Evolutionary conservation across 2,888 invertebrate genomes (phyloP), one percentile per base, ranked within the genome.

Genomic region (Sarcophaga caerulescens): DNA sequence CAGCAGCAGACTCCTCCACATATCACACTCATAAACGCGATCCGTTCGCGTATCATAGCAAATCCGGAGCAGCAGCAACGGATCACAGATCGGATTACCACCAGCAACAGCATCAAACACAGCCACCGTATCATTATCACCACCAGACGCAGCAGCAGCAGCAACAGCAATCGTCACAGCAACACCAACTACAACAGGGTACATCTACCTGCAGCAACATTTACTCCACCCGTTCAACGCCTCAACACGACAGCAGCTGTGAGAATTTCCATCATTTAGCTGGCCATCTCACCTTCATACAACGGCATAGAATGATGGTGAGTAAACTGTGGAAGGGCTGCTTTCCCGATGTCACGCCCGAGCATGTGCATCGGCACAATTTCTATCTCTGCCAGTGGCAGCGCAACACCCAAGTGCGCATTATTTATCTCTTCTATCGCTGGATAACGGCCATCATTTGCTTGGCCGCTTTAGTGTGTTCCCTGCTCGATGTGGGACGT

Each of bases 351-450:
- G 92, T 93, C 81, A 91, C 92, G 35, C 91, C 92, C 88, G 92
- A 92, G 81, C 93, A 92, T 88, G 93, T 93, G 81, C 93, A 93
- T 88, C 91, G 93, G 12, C 93, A 93, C 88, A 93, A 93, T 87
- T 93, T 93, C 87, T 93, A 93, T 85, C 88, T 93, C 84, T 93
- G 93, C 86, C 88, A 93, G 92, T 93, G 93, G 93, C 93, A 93
- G 87, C 92, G 93, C 76, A 93, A 93, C 76, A 93, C 93, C 19
- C 93, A 93, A 89, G 93, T 93, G 84, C 92, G 93, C n/a, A 93
- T 93, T 82, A 92, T 93, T 57, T 93, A 93, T 80, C 90, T 93
- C 60, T 91, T 93, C 77, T 93, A 93, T 89, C 93, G 93, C 85
- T 93, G 93, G 93, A 90, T 93, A 89, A 92, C 93, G 87, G 93